Evolutionary conservation across 2,113 vertebrate genomes (phyloP), one percentile per base, ranked within the genome.

Genomic region (Catharus fuscescens): DNA sequence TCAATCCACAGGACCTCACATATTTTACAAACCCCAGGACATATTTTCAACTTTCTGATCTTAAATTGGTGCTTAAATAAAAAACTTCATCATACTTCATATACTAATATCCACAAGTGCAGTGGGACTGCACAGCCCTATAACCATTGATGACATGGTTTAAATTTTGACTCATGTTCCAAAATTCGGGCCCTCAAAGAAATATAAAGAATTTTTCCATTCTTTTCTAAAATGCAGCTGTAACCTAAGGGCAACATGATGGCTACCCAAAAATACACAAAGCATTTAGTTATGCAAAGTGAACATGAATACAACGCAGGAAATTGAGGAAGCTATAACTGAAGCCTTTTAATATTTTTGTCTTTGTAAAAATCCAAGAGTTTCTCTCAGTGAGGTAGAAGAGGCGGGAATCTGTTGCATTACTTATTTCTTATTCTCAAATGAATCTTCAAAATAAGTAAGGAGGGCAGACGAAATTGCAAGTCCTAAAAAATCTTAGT

Each of bases 401-500:
- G 40, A 36, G 50, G 57, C 1, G 2, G 31, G 34, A 71, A 66
- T 82, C 76, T 86, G 34, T 38, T 90, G 79, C 85, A 42, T 67
- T 71, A 64, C 50, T 77, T 80, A 70, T 28, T 88, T 77, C 54
- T 80, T 80, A 57, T 40, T 93, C 61, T 78, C 64, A 88, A 93
- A 94, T 78, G 38, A 77, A 95, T 92, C 73, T 84, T 85, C 72
- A 88, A 90, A 93, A 88, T 64, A 67, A 92, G 18, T 44, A 90
- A 66, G 56, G 64, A 93, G 48, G 26, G 52, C 71, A 91, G 74
- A 87, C 44, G 40, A 94, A 93, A 92, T 34, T 88, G 13, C 72
- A 92, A 83, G 56, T 84, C 86, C 80, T 93, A 83, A 80, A 94
- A 97, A 90, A 70, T 13, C 47, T 71, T 77, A 71, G 71, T 78